Evolutionary conservation across 2,888 invertebrate genomes (phyloP).

Genomic region (Yponomeuta plumbellus): DNA sequence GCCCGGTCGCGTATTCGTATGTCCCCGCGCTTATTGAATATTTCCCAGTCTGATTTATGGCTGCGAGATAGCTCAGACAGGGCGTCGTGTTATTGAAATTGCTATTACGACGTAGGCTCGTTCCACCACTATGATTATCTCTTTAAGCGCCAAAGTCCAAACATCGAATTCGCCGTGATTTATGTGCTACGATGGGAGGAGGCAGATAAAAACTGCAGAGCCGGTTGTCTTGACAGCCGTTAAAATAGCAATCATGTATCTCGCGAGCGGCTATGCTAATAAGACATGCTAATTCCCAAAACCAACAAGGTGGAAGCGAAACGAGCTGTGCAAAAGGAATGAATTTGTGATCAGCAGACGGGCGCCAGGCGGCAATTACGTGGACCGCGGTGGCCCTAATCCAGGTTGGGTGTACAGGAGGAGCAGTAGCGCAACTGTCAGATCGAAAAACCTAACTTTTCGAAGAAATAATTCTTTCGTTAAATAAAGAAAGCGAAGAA

Average conservation of each 20-base stretch:
- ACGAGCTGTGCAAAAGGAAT: slow-evolving; percentile 54
- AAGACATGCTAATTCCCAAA: slow-evolving; percentile 76
- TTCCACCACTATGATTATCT: slow-evolving; percentile 2
- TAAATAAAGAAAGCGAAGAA: neutral
- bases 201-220: slow-evolving; percentile 3
- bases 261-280: slow-evolving; percentile 73
- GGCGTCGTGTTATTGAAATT: slow-evolving; percentile 15
- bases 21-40: slow-evolving; percentile 36
- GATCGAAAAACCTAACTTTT: neutral
- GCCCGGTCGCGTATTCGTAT: neutral
- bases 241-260: slow-evolving; percentile 62
- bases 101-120: slow-evolving; percentile 11
- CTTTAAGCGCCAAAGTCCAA: neutral
- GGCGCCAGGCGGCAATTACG: slow-evolving; percentile 72
- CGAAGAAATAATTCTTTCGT: neutral
- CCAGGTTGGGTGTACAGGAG: neutral
- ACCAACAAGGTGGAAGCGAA: slow-evolving; percentile 67
- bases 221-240: slow-evolving; percentile 35
- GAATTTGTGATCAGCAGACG: slow-evolving; percentile 48
- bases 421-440: neutral
- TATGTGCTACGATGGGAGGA: neutral
- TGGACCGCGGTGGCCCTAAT: slow-evolving; percentile 24
- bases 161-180: slow-evolving; percentile 7
- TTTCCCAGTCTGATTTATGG: slow-evolving; percentile 48
- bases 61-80: slow-evolving; percentile 31